Evolutionary conservation across 2,888 invertebrate species (phyloP), one percentile per base, ranked within the genome.

Genomic region (Brachyopa scutellaris): DNA sequence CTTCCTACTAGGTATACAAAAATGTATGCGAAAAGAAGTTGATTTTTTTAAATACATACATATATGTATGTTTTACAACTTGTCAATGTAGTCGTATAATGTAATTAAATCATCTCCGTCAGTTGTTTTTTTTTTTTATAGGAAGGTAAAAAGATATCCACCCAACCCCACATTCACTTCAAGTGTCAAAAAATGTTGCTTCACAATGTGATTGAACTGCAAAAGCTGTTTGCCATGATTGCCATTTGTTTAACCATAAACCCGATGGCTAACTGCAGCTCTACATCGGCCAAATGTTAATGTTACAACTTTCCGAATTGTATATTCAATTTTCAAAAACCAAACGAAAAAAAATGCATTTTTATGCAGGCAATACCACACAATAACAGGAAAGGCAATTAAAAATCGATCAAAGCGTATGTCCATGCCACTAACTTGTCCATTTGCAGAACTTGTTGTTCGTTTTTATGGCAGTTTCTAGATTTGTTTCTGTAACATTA

Each of bases 321-420:
- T 69, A 49, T 51, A 57, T 64, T 51, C 42, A 51, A 51, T 78
- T 59, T 40, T 49, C 13, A 19, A 38, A 31, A 36, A 15, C 11
- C 15, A 26, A 29, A 29, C 45, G 42, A 61, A 42, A 26, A 15
- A 31, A 53, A 42, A 31, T 51, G 26, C 23, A 53, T 13, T 29
- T 49, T 74, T 49, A 11, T 55, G 55, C 42, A 49, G 57, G 2
- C 29, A 36, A 26, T 31, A 17, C 29, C 55, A 47, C 67, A 80
- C 69, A 80, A 80, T 57, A 74, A 74, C 79, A 80, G 79, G 79
- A 74, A 80, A 80, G 79, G 79, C 79, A 80, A 80, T 80, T 80
- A 80, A 80, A 80, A 69, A 80, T 69, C 79, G 73, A 80, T 80
- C 79, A 69, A 80, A 74, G 69, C 69, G 79, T 80, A 74, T 80